phyloP scores from a whole-genome alignment of 2,797 vertebrate species.

The Lophotriccus pileatus region DNA sequence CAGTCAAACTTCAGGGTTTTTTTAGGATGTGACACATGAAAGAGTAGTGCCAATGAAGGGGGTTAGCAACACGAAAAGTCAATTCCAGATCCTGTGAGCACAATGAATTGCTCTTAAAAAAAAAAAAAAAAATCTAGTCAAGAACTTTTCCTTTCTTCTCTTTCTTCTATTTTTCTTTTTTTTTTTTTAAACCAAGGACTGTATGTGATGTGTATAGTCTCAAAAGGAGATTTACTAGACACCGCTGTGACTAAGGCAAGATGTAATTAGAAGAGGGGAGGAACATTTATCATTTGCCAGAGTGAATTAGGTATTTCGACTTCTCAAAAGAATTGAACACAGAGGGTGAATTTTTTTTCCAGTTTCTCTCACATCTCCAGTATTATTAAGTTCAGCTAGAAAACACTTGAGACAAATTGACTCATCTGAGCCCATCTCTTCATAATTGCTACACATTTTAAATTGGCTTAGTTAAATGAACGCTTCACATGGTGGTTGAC shows the following conservation, averaged over 20 bases:
- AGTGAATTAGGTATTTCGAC: constrained; percentile 61
- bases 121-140: not conserved
- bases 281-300: constrained; percentile 67
- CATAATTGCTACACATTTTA: constrained; percentile 46
- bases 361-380: constrained; percentile 37
- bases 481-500: not conserved
- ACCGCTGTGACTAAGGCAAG: constrained; percentile 51
- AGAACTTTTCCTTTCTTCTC: not conserved
- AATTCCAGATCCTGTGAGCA: not conserved
- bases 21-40: not conserved
- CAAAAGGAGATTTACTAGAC: constrained; percentile 61
- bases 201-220: not conserved
- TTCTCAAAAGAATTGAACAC: constrained; percentile 50
- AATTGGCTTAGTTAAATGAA: constrained; percentile 58
- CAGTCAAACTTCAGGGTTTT: not conserved
- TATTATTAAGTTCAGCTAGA: constrained; percentile 53
- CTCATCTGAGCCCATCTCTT: constrained; percentile 54
- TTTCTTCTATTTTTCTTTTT: not conserved
- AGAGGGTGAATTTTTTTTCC: constrained; percentile 56
- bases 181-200: not conserved
- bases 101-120: not conserved
- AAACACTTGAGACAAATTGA: constrained; percentile 58
- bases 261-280: constrained; percentile 67
- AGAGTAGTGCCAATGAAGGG: not conserved
- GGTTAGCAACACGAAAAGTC: not conserved